Evolutionary conservation across 1,140 invertebrate species (phyloP).

Genomic region (Lethrus apterus): DNA sequence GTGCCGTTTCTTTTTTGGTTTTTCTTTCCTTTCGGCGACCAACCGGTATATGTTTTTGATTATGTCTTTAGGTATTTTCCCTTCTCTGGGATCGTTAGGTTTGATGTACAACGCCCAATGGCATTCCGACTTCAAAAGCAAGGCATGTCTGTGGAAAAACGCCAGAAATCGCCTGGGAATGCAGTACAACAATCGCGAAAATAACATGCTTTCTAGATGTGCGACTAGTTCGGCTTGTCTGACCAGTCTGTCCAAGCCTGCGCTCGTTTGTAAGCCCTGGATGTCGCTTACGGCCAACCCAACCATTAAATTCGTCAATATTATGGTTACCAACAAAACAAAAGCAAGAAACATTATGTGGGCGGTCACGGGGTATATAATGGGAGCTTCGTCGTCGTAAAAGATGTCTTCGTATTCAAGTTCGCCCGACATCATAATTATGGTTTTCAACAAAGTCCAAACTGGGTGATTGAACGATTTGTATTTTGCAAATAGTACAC

Average conservation of each 20-base stretch:
- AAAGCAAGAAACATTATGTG: conserved; percentile 71
- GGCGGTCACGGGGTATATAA: conserved; percentile 57
- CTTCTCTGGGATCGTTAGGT: conserved; percentile 74
- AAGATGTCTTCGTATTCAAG: conserved; percentile 80
- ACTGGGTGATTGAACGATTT: conserved; percentile 57
- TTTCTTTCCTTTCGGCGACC: conserved; percentile 58
- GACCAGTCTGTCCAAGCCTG: conserved; percentile 69
- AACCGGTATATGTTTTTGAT: conserved; percentile 63
- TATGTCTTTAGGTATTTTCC: conserved; percentile 64
- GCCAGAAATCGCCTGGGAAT: conserved; percentile 56
- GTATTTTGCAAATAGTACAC: conserved; percentile 70
- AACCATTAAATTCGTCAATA: conserved; percentile 77
- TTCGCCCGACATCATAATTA: conserved; percentile 84
- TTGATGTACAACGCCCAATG: conserved; percentile 61
- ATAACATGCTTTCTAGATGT: conserved; percentile 71
- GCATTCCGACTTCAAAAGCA: conserved; percentile 63
- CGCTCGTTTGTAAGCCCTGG: conserved; percentile 72
- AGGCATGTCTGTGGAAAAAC: conserved; percentile 57
- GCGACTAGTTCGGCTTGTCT: conserved; percentile 71
- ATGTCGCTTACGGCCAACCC: conserved; percentile 79
- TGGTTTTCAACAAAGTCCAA: conserved; percentile 63
- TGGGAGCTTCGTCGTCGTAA: conserved; percentile 48
- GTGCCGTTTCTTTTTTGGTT: conserved; percentile 45
- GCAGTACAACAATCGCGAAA: conserved; percentile 62
- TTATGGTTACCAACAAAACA: conserved; percentile 74